A percentile compares a stretch with the other conserved stretches of the same genome.
Conservation (phyloP, 2,113 vertebrate genomes). For the Alectura lathami region DNA sequence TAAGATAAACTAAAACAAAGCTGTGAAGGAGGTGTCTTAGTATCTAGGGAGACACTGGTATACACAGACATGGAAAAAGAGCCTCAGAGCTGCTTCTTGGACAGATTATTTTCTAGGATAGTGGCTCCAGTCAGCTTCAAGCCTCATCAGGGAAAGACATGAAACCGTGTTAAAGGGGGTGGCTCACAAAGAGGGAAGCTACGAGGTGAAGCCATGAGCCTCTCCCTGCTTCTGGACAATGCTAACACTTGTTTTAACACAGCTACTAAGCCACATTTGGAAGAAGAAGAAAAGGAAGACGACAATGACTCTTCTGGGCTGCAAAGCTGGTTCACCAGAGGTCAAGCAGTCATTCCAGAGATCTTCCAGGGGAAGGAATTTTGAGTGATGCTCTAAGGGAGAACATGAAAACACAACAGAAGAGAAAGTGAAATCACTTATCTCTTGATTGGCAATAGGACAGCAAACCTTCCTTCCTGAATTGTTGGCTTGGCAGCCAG, state of each 20-base stretch:
- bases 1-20: conserved; percentile 66
- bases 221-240: not conserved
- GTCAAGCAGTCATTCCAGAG: not conserved
- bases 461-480: not conserved
- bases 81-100: not conserved
- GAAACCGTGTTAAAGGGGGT: not conserved
- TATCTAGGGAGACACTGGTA: conserved; percentile 23
- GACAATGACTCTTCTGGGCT: not conserved
- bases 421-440: not conserved
- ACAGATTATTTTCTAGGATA: conserved; percentile 15
- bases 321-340: not conserved
- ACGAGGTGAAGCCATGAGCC: not conserved
- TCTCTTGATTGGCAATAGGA: not conserved
- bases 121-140: conserved; percentile 21
- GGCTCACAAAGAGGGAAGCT: not conserved
- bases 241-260: not conserved
- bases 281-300: not conserved
- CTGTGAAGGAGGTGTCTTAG: conserved; percentile 50
- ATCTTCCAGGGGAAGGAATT: not conserved
- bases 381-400: not conserved
- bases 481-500: not conserved
- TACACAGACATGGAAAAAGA: not conserved
- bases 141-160: not conserved
- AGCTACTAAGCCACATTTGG: not conserved
- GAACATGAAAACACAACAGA: not conserved